These are phyloP conservation scores for Coilia nasus DNA, from an alignment of 2,797 vertebrate genomes.

Conservation along the genomic window DNA sequence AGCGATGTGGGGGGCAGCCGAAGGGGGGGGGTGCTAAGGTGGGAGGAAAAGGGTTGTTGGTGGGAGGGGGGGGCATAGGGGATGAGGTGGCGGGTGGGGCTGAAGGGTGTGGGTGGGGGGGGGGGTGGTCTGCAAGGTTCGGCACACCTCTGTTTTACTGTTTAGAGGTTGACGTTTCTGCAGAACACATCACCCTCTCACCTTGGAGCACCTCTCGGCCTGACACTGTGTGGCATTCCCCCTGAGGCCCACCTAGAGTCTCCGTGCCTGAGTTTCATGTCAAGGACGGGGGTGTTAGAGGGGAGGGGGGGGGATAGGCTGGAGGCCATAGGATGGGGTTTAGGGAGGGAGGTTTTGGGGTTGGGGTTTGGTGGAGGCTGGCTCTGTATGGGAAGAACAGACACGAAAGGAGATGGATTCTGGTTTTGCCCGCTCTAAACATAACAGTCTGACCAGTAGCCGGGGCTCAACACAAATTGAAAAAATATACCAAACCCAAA, in stretches of 20 bases:
- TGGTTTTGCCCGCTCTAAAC: conserved; percentile 19
- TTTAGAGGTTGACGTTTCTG: conserved; percentile 61
- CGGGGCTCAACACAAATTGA: neutral
- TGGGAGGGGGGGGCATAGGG: too few species aligned
- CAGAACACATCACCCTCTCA: conserved; percentile 59
- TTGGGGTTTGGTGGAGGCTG: neutral
- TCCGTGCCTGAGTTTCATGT: conserved; percentile 59
- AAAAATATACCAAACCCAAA: conserved; percentile 32
- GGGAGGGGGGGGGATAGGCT: neutral
- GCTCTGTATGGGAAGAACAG: conserved; percentile 19
- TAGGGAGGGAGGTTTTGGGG: too few species aligned
- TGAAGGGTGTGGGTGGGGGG: neutral
- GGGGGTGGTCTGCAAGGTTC: conserved; percentile 20
- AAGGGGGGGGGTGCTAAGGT: too few species aligned
- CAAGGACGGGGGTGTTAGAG: conserved; percentile 52
- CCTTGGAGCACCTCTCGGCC: conserved; percentile 51
- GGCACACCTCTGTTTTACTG: conserved; percentile 53
- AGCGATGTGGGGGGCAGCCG: neutral
- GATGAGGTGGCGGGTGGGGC: too few species aligned
- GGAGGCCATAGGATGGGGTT: neutral
- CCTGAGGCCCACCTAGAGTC: conserved; percentile 59
- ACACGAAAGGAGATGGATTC: neutral
- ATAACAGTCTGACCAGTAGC: conserved; percentile 16
- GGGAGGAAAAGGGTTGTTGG: too few species aligned
- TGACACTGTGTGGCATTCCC: conserved; percentile 52